phyloP scores from a whole-genome alignment of 2,888 invertebrate genomes.

The Aphodius sticticus region DNA sequence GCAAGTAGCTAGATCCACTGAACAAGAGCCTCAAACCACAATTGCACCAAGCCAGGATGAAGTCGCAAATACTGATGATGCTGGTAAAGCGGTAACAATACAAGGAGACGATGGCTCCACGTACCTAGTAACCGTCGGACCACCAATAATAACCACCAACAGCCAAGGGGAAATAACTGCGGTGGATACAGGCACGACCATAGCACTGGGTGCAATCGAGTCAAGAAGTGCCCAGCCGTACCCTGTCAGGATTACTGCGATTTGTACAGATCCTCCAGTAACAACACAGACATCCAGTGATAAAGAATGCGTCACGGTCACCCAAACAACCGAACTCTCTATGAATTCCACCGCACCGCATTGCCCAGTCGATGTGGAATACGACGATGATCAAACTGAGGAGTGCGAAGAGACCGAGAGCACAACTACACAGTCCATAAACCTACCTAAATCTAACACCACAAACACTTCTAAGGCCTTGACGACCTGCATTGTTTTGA shows the following conservation, averaged over 20 bases:
- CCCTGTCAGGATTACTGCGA: neutral
- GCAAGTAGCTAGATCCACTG: neutral
- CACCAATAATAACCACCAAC: neutral
- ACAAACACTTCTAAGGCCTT: neutral
- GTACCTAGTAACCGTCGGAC: neutral
- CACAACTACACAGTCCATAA: neutral
- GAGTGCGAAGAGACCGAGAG: neutral
- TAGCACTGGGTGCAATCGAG: neutral
- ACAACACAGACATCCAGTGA: neutral
- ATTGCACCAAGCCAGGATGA: neutral
- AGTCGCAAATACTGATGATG: neutral
- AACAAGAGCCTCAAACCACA: neutral
- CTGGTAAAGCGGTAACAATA: neutral
- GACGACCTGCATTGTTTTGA: slow-evolving; percentile 28
- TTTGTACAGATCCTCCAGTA: neutral
- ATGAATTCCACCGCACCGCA: slow-evolving; percentile 24
- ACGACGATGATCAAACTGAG: slow-evolving; percentile 28
- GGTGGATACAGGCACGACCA: neutral
- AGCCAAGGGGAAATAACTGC: neutral
- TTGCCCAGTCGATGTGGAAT: slow-evolving; percentile 29
- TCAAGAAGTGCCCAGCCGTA: too few relatives aligned
- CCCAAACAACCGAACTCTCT: neutral
- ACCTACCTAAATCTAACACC: neutral
- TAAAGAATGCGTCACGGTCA: neutral
- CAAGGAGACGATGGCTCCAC: neutral